A percentile compares a stretch with the other conserved stretches of the same genome.
Evolutionary conservation across 2,797 vertebrate genomes (phyloP).

Genomic region (Discoglossus pictus): DNA sequence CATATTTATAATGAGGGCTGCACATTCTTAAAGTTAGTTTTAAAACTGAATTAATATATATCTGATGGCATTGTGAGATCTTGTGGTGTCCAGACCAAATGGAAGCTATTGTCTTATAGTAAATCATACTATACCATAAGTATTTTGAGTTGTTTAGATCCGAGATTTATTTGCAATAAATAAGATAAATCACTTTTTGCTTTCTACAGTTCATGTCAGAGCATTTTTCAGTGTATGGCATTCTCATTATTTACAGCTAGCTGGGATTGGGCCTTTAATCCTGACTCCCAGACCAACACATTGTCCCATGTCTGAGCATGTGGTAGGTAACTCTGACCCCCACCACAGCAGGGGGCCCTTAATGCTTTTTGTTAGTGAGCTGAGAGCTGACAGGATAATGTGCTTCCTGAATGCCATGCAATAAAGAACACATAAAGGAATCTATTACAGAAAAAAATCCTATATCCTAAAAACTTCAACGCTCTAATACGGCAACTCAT

Average conservation of each 20-base stretch:
- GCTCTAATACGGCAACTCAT: constrained; percentile 26
- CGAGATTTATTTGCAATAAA: too few relatives aligned
- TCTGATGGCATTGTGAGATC: too few relatives aligned
- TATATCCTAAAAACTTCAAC: constrained; percentile 45
- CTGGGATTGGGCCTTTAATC: constrained; percentile 28
- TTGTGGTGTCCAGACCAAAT: too few relatives aligned
- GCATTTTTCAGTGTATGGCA: constrained; percentile 1
- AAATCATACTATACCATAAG: too few relatives aligned
- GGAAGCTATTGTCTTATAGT: too few relatives aligned
- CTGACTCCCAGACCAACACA: constrained; percentile 29
- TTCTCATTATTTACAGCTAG: constrained; percentile 25
- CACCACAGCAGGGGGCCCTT: constrained; percentile 21
- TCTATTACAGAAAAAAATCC: constrained; percentile 46
- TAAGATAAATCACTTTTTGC: too few relatives aligned
- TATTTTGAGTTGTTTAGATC: too few relatives aligned
- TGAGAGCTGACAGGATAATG: constrained; percentile 43
- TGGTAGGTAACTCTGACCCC: constrained; percentile 33
- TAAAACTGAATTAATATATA: too few relatives aligned
- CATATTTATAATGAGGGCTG: too few relatives aligned
- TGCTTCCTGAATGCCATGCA: constrained; percentile 43
- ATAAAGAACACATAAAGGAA: constrained; percentile 47
- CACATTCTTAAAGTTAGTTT: too few relatives aligned
- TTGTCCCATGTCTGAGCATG: constrained; percentile 31
- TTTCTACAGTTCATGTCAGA: constrained; percentile 15
- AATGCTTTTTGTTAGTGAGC: constrained; percentile 40